Conservation (phyloP, 2,797 vertebrate genomes). For the Merluccius polli region DNA sequence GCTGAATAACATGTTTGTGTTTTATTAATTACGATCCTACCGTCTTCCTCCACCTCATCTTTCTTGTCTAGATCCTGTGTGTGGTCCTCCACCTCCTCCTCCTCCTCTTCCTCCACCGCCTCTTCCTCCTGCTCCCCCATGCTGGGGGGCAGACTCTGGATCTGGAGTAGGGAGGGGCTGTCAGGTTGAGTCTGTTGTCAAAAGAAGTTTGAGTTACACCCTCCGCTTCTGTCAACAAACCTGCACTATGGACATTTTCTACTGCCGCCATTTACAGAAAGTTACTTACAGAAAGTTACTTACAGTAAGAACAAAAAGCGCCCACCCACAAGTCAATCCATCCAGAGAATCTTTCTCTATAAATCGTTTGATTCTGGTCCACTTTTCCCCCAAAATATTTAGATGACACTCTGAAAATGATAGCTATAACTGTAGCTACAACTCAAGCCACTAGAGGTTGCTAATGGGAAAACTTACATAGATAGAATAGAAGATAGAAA, state of each 20-base stretch:
- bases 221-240: background rate
- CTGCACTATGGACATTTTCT: background rate
- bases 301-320: background rate
- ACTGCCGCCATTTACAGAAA: background rate
- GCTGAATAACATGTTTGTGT: background rate
- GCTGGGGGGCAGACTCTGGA: slow-evolving; percentile 4
- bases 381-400: background rate
- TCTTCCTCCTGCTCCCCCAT: slow-evolving; percentile 15
- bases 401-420: background rate
- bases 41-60: background rate
- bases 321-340: background rate
- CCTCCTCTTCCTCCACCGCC: slow-evolving; percentile 1
- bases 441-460: background rate
- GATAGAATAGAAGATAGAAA: too few species aligned
- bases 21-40: background rate
- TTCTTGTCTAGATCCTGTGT: background rate
- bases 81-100: slow-evolving; percentile 17
- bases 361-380: background rate
- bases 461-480: background rate
- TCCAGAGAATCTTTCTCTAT: background rate
- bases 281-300: background rate
- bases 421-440: background rate
- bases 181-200: slow-evolving; percentile 4
- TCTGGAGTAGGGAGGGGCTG: slow-evolving; percentile 19
- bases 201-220: background rate